Base-by-base conservation (phyloP, 2,888 invertebrate species). In the Brachypalpus laphriformis region DNA sequence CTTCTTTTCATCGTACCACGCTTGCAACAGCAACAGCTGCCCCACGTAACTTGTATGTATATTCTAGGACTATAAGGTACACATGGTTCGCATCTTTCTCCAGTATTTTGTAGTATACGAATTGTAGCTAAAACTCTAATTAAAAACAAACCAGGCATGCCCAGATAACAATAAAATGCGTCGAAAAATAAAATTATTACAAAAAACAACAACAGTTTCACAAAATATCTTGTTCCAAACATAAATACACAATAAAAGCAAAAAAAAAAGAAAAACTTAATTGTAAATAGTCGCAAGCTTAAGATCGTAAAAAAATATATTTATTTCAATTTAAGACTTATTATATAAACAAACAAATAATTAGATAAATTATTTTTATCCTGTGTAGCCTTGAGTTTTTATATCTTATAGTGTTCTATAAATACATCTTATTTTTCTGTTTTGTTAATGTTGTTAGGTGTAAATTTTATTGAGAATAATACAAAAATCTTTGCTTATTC, bases 31-130 rank as follows among this genome's bases (percentile, higher is more conserved):
- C 57, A 76, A 49, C 56, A 57, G n/a, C n/a, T n/a, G 56, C 57
- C 25, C 40, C 28, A 51, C 45, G 31, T 57, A 75, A 81, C 37
- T 40, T 76, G 78, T 82, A 72, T 77, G 71, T 72, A 70, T 70
- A 70, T 70, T 54, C 56, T 65, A 65, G 49, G 37, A 57, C 16
- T 47, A 47, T 61, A 82, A 68, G 70, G 11, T 71, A 71, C 40
- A 66, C 59, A 40, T 45, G 68, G 25, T 18, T 45, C 49, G 57
- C 56, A 61, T 72, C 57, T 78, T 78, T 66, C 42, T 45, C 54
- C 65, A 81, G 81, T 85, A 85, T 85, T 81, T 76, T 76, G 70
- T 85, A 75, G 83, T 80, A 85, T 85, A 85, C 80, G 83, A 75
- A 70, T 65, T 65, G 49, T 65, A 82, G 71, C 42, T 75, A 47